These are phyloP conservation scores for Zaprionus taronus DNA, from an alignment of 1,140 invertebrate species.

Conservation along the genomic window DNA sequence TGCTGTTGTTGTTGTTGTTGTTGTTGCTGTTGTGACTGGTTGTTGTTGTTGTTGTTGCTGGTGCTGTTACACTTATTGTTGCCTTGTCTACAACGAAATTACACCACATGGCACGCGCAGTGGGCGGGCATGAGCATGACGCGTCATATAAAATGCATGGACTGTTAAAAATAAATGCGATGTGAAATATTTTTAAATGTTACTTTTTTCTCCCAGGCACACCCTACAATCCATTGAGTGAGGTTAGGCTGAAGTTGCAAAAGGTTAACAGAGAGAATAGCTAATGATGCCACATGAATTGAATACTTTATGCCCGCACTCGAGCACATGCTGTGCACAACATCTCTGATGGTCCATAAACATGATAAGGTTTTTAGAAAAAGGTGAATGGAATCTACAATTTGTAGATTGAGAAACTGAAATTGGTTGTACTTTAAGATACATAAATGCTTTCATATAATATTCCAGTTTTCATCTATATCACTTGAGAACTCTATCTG, in stretches of 20 bases:
- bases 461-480: not conserved
- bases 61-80: constrained; percentile 36
- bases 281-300: not conserved
- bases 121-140: constrained; percentile 14
- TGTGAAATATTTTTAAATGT: constrained; percentile 71
- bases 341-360: no score
- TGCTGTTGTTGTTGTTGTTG: constrained; percentile 10
- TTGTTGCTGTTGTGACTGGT: not conserved
- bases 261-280: not conserved
- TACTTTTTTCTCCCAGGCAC: constrained; percentile 25
- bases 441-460: not conserved
- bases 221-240: constrained; percentile 5
- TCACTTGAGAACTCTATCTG: not conserved
- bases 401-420: no score
- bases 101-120: constrained; percentile 56
- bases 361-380: no score
- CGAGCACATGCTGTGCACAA: no score
- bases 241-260: not conserved
- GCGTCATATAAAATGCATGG: constrained; percentile 73
- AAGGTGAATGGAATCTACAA: no score
- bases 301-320: not conserved
- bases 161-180: constrained; percentile 77
- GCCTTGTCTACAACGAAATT: constrained; percentile 74
- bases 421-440: not conserved
- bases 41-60: constrained; percentile 9